Conservation (phyloP, 2,113 vertebrate species). For the Tringa solitaria region DNA sequence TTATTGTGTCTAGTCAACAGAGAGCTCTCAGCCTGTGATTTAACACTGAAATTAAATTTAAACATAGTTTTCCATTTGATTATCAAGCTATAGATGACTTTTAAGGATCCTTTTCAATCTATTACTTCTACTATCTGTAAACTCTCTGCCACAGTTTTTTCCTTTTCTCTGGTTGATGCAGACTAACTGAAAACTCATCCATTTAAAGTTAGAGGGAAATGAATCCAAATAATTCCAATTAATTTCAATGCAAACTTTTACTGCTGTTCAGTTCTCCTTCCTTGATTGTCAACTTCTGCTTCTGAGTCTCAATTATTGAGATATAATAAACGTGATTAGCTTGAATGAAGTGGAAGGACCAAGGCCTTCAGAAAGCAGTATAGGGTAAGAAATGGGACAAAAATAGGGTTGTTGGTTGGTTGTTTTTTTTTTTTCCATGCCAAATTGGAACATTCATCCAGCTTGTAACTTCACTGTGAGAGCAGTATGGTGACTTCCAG, state of each 20-base stretch:
- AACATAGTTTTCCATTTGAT: conserved; percentile 55
- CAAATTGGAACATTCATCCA: neutral
- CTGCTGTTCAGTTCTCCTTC: neutral
- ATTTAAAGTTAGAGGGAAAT: neutral
- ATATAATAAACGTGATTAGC: neutral
- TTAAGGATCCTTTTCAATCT: conserved; percentile 31
- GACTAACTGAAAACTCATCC: neutral
- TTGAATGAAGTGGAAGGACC: neutral
- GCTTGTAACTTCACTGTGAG: neutral
- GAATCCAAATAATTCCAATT: neutral
- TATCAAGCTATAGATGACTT: conserved; percentile 42
- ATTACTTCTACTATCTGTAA: neutral
- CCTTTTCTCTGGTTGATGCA: neutral
- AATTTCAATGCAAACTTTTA: neutral
- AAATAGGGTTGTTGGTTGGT: too few relatives aligned
- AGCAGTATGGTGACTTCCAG: neutral
- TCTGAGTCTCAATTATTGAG: neutral
- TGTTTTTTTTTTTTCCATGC: too few relatives aligned
- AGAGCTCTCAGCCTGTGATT: conserved; percentile 57
- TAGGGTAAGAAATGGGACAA: neutral
- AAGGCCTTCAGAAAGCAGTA: neutral
- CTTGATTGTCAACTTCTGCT: neutral
- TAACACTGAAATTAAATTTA: conserved; percentile 68
- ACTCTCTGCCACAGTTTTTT: neutral
- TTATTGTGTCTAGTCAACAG: conserved; percentile 57